Evolutionary conservation across 2,888 invertebrate genomes (phyloP).

Genomic region (Xylophagus ater): DNA sequence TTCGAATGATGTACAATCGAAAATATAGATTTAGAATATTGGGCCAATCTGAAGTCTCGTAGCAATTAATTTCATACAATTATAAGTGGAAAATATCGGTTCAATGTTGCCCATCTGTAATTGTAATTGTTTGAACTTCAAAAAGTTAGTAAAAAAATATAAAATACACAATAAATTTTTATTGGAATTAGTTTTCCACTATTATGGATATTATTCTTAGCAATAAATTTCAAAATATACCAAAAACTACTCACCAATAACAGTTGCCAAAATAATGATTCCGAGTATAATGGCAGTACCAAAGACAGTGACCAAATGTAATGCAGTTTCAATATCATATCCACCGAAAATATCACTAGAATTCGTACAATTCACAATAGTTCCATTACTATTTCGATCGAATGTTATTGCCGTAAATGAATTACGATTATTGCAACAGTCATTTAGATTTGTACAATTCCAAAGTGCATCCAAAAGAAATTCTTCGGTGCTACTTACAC

Average conservation of each 20-base stretch:
- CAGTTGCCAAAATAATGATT: constrained; percentile 74
- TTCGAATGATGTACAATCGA: no score
- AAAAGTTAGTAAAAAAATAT: no score
- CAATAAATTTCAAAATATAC: no score
- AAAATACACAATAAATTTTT: no score
- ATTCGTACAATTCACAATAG: constrained; percentile 8
- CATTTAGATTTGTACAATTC: constrained; percentile 13
- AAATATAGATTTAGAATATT: no score
- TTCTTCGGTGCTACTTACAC: constrained; percentile 6
- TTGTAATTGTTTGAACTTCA: no score
- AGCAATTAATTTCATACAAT: no score
- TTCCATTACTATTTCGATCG: constrained; percentile 4
- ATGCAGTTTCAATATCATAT: constrained; percentile 22
- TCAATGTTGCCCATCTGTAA: no score
- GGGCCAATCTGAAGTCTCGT: no score
- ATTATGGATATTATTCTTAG: no score
- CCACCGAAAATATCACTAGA: background rate
- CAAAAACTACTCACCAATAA: constrained; percentile 36
- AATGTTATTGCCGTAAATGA: constrained; percentile 1
- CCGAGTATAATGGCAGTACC: constrained; percentile 64
- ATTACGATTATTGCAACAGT: constrained; percentile 9
- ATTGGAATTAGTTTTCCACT: no score
- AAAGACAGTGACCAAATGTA: constrained; percentile 55
- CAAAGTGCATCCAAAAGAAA: constrained; percentile 9
- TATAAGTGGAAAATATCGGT: no score